phyloP scores from a whole-genome alignment of 1,140 invertebrate species.

The Microplitis mediator region DNA sequence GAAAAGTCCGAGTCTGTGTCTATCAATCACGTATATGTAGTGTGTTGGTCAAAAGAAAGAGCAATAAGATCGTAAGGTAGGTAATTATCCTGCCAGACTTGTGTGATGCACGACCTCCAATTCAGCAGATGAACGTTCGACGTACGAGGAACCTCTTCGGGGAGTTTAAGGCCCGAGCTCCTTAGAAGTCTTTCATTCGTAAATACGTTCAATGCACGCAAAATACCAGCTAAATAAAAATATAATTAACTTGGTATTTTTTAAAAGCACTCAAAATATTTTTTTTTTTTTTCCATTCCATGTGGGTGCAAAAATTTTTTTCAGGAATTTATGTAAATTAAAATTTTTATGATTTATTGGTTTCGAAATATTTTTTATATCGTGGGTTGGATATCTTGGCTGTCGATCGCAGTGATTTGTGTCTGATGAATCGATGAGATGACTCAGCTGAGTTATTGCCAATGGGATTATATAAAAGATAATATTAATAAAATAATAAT shows the following conservation, averaged over 20 bases:
- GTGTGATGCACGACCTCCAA: conserved; percentile 58
- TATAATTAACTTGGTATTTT: too few species aligned
- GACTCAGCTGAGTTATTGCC: neutral
- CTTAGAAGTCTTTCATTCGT: neutral
- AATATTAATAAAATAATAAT: neutral
- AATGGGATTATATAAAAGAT: neutral
- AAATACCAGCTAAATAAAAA: neutral
- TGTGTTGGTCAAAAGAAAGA: conserved; percentile 38
- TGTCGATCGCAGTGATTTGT: neutral
- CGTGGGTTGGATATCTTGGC: neutral
- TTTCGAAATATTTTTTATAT: neutral
- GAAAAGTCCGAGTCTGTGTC: conserved; percentile 36
- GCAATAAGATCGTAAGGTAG: conserved; percentile 46
- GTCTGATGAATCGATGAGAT: neutral
- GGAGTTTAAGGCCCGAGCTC: neutral
- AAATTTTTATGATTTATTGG: neutral
- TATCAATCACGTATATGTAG: conserved; percentile 52
- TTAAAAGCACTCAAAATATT: too few species aligned
- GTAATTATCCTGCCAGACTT: conserved; percentile 59
- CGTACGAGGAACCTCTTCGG: conserved; percentile 35
- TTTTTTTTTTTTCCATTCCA: too few species aligned
- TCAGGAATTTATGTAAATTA: neutral
- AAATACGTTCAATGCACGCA: neutral
- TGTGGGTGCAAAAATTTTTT: too few species aligned
- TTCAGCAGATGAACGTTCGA: conserved; percentile 22